Conservation (phyloP, 2,888 invertebrate species). For the Lithophane semibrunnea region DNA sequence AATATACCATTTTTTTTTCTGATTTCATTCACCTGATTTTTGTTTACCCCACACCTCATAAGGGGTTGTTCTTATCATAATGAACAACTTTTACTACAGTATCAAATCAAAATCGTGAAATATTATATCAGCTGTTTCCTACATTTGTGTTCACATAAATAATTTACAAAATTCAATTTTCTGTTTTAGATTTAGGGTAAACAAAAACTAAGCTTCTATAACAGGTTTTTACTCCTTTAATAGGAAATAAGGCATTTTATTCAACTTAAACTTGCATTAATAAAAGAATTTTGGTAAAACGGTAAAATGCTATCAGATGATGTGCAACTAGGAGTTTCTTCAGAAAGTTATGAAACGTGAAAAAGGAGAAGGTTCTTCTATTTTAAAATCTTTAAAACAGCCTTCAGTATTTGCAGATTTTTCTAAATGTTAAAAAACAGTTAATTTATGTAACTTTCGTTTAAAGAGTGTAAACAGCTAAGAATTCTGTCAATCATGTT, state of each 20-base stretch:
- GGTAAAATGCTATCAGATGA: not conserved
- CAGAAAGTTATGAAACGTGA: too few relatives aligned
- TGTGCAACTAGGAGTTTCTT: not conserved
- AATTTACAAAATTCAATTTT: not conserved
- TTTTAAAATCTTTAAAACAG: too few relatives aligned
- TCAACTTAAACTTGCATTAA: not conserved
- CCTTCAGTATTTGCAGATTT: not conserved
- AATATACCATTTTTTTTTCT: too few relatives aligned
- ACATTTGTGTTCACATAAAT: not conserved
- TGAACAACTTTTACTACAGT: too few relatives aligned
- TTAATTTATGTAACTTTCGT: not conserved
- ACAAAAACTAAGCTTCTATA: not conserved
- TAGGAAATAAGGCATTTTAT: not conserved
- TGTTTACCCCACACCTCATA: too few relatives aligned
- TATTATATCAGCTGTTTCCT: too few relatives aligned
- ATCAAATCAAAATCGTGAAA: too few relatives aligned
- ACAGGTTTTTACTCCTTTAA: not conserved
- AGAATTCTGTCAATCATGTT: conserved; percentile 41
- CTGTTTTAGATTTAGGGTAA: not conserved
- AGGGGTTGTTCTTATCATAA: too few relatives aligned
- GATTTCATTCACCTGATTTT: too few relatives aligned
- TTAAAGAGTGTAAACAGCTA: conserved; percentile 28
- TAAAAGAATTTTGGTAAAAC: not conserved
- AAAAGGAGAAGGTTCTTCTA: not conserved
- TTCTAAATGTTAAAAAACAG: not conserved